Conservation (phyloP, 30 jellyfish, hydroid and myxozoan species). For the Aurelia sp. region DNA sequence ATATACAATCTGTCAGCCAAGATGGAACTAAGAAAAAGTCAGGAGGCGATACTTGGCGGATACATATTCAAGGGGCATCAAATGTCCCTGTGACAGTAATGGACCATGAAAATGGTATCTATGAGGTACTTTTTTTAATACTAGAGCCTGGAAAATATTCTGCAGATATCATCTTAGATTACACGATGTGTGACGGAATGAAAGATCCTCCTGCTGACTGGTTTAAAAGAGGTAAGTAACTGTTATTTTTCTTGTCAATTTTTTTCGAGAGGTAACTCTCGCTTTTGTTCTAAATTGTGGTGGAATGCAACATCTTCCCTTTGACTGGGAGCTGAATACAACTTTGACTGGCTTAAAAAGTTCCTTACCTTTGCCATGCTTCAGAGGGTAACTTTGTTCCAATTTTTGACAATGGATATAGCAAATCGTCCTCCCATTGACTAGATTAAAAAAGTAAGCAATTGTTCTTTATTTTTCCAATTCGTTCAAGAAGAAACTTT, state of each 20-base stretch:
- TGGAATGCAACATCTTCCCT: constrained; percentile 85
- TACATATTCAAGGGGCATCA: constrained; percentile 81
- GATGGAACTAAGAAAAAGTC: constrained; percentile 57
- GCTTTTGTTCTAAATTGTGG: too few relatives aligned
- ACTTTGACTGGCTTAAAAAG: constrained; percentile 89
- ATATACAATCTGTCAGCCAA: constrained; percentile 66
- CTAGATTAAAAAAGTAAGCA: constrained; percentile 85
- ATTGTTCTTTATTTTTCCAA: too few relatives aligned
- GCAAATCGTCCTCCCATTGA: constrained; percentile 89
- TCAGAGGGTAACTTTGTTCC: not conserved
- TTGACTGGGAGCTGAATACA: too few relatives aligned
- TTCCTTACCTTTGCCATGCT: too few relatives aligned
- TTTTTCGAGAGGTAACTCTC: too few relatives aligned
- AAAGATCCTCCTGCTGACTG: constrained; percentile 97
- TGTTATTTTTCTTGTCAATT: too few relatives aligned
- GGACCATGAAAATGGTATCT: constrained; percentile 87
- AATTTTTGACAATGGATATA: constrained; percentile 92
- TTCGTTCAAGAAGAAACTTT: too few relatives aligned
- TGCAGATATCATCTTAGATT: constrained; percentile 79
- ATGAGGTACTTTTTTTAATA: constrained; percentile 83
- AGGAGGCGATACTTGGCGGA: constrained; percentile 97
- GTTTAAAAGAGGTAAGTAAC: constrained; percentile 80
- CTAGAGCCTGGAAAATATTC: constrained; percentile 82
- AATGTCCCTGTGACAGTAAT: constrained; percentile 86
- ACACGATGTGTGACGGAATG: constrained; percentile 95